These are phyloP conservation scores for Drosophila watanabei DNA, from an alignment of 1,140 invertebrate species.

Conservation along the genomic window DNA sequence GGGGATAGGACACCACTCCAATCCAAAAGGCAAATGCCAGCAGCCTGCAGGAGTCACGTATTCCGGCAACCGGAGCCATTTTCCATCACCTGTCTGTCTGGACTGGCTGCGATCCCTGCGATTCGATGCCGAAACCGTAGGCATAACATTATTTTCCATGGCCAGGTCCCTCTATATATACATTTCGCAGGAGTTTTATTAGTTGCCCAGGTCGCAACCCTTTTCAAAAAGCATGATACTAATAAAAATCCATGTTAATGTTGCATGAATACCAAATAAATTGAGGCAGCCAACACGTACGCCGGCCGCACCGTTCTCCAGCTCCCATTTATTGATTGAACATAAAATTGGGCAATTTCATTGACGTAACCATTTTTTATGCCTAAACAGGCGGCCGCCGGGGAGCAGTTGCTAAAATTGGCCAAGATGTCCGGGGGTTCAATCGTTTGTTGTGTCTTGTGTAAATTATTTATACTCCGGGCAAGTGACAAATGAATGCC, in stretches of 20 bases:
- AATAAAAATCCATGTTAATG: conserved; percentile 85
- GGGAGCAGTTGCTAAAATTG: conserved; percentile 63
- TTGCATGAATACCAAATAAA: conserved; percentile 84
- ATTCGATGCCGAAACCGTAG: conserved; percentile 43
- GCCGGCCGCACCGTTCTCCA: no score
- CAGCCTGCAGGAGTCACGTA: conserved; percentile 72
- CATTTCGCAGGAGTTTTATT: conserved; percentile 54
- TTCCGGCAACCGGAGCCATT: conserved; percentile 56
- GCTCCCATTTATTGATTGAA: conserved; percentile 77
- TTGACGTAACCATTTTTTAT: conserved; percentile 72
- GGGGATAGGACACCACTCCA: background rate
- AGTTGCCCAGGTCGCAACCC: conserved; percentile 60
- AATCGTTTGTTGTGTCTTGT: conserved; percentile 47
- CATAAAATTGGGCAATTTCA: conserved; percentile 83
- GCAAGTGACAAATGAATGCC: conserved; percentile 76
- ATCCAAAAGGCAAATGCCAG: conserved; percentile 28
- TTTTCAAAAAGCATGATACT: conserved; percentile 84
- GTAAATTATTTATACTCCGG: conserved; percentile 74
- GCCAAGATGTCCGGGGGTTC: conserved; percentile 16
- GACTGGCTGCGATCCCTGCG: conserved; percentile 25
- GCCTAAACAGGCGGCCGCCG: conserved; percentile 52
- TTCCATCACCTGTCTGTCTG: conserved; percentile 72
- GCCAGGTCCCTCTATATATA: conserved; percentile 25
- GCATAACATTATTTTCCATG: conserved; percentile 67
- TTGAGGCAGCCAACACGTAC: conserved; percentile 78